These are phyloP conservation scores for Tetraodon nigroviridis DNA, from an alignment of 2,113 vertebrate species.

Conservation along the genomic window DNA sequence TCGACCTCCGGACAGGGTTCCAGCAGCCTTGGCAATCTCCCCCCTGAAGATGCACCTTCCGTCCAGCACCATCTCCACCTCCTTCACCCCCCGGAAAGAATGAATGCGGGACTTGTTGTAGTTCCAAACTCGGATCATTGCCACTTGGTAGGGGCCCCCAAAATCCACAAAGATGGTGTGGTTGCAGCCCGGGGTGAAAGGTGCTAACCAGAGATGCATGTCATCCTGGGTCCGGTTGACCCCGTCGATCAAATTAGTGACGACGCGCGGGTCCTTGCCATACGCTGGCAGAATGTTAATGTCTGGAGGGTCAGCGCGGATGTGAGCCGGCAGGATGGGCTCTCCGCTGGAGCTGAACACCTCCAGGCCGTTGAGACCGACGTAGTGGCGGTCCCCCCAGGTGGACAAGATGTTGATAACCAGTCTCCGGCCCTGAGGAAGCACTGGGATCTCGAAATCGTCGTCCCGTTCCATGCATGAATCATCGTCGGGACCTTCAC, in stretches of 20 bases:
- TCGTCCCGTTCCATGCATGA: slow-evolving; percentile 63
- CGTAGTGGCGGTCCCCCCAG: slow-evolving; percentile 96
- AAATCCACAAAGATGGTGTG: slow-evolving; percentile 86
- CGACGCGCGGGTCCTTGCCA: slow-evolving; percentile 83
- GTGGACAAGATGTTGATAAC: slow-evolving; percentile 86
- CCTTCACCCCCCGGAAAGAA: slow-evolving; percentile 89
- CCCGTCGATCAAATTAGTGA: slow-evolving; percentile 85
- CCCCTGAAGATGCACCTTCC: slow-evolving; percentile 86
- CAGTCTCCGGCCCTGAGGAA: slow-evolving; percentile 84
- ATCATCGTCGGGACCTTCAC: slow-evolving; percentile 59
- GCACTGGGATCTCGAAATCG: slow-evolving; percentile 88
- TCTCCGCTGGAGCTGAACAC: slow-evolving; percentile 88
- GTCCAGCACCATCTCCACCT: slow-evolving; percentile 85
- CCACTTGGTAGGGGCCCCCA: slow-evolving; percentile 77
- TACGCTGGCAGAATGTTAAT: slow-evolving; percentile 91
- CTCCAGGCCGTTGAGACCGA: slow-evolving; percentile 93
- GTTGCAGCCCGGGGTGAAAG: slow-evolving; percentile 82
- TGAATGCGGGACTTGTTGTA: slow-evolving; percentile 98
- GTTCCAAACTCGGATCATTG: slow-evolving; percentile 97
- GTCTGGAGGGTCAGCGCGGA: slow-evolving; percentile 86
- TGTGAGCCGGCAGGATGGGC: slow-evolving; percentile 76
- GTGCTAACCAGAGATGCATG: slow-evolving; percentile 97
- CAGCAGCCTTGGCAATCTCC: slow-evolving; percentile 96
- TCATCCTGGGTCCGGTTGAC: slow-evolving; percentile 94
- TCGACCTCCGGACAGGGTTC: slow-evolving; percentile 87